Evolutionary conservation across 2,797 vertebrate genomes (phyloP), one percentile per base, ranked within the genome.

Genomic region (Semaprochilodus insignis): DNA sequence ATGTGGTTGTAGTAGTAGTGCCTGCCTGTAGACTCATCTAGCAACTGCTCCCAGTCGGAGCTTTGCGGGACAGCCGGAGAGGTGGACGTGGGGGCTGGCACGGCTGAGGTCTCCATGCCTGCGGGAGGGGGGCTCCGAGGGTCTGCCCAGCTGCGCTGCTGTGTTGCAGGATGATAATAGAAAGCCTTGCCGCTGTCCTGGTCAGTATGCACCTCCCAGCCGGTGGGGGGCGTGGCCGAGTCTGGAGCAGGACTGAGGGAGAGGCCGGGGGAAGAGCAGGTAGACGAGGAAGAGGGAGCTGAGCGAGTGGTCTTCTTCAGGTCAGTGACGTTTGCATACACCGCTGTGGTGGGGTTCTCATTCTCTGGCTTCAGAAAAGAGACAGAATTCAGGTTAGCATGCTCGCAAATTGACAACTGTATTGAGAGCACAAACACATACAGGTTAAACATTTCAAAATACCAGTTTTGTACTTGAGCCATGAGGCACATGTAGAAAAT

Each of bases 171-270:
- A 78, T 97, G 95, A 88, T 95, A 96, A 83, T 96, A 97, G 86
- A 96, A 97, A 63, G 87, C 88, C 19, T 91, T 95, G 15, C 96
- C 94, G 0, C 92, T 96, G 40, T 85, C 90, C 0, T 87, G 74
- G 85, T 97, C 97, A 0, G 87, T 95, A 91, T 95, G 94, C 0
- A 95, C 95, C 91, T 97, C 96, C 96, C 97, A 97, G 73, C 87
- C 92, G 0, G 86, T 89, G 1, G 44, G 27, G 4, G 16, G 65
- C 36, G 0, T 87, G 85, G 74, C 77, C 87, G 44, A 87, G 0
- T 88, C 87, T 2, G 83, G 73, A 17, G 71, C 54, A 0, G 90
- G 88, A 75, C 88, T 93, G 40, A 88, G 4, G 0, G 84, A 0
- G 0, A 87, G 86, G 74, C 86, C 73, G 23, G 77, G 90, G 6